These are phyloP conservation scores for Mongoloraphidia duomilia DNA, from an alignment of 2,888 invertebrate species.

Conservation along the genomic window DNA sequence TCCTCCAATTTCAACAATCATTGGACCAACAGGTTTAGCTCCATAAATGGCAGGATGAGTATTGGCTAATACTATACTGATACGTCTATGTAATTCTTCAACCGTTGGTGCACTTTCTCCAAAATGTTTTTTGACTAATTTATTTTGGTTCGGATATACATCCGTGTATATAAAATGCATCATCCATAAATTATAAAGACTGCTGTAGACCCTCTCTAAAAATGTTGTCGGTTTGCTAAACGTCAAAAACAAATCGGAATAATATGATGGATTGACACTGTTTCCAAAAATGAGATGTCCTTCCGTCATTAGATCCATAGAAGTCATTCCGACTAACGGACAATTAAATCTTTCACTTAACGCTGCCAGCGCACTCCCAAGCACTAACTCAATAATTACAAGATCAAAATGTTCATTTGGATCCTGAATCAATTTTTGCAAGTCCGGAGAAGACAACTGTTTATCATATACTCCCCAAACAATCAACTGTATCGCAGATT, in stretches of 20 bases:
- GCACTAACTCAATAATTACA: constrained; percentile 17
- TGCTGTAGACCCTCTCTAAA: neutral
- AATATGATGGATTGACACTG: constrained; percentile 14
- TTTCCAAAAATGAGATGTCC: constrained; percentile 11
- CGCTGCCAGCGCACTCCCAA: constrained; percentile 9
- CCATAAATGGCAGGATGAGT: no score
- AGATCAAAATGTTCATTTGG: constrained; percentile 19
- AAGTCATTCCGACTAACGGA: constrained; percentile 17
- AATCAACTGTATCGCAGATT: no score
- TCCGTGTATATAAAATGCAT: constrained; percentile 4
- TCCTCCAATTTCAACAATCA: no score
- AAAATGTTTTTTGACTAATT: no score
- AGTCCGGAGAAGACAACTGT: constrained; percentile 8
- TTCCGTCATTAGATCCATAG: constrained; percentile 5
- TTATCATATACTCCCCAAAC: neutral
- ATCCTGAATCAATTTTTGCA: constrained; percentile 6
- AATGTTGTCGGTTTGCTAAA: neutral
- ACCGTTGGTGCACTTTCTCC: no score
- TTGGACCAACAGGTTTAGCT: no score
- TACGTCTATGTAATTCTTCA: no score
- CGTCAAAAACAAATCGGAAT: constrained; percentile 5
- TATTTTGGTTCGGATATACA: constrained; percentile 4
- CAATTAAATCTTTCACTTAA: constrained; percentile 18
- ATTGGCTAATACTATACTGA: no score
- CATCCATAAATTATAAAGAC: constrained; percentile 1